Evolutionary conservation across 2,797 vertebrate species (phyloP).

Genomic region (Taeniopygia guttata): DNA sequence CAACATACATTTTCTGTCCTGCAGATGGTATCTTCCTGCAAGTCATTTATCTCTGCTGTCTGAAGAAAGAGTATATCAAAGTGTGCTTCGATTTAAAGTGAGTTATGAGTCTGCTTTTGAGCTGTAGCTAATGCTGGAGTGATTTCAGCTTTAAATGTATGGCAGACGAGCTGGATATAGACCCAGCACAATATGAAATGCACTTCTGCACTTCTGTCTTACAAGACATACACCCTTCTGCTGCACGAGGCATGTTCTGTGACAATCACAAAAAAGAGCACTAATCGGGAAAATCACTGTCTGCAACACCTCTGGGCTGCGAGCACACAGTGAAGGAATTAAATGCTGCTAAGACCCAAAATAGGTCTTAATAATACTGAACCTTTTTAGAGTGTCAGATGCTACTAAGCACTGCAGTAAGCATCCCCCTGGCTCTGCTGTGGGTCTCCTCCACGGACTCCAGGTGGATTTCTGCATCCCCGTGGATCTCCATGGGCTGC

Average conservation of each 20-base stretch:
- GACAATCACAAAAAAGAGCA: neutral
- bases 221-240: neutral
- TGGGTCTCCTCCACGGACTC: accelerated
- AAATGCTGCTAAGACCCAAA: neutral
- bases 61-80: neutral
- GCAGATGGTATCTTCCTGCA: neutral
- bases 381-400: neutral
- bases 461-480: neutral
- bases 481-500: accelerated
- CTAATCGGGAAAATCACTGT: neutral
- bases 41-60: slow-evolving; percentile 1
- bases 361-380: neutral
- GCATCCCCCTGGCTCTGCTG: neutral
- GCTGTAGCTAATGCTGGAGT: neutral
- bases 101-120: neutral
- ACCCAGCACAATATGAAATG: neutral
- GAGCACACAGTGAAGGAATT: neutral
- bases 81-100: neutral
- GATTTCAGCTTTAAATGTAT: neutral
- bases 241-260: neutral
- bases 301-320: neutral
- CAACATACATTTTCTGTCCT: slow-evolving; percentile 18
- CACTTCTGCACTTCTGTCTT: neutral
- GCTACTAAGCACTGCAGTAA: neutral
- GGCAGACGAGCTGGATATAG: neutral